A percentile compares a stretch with the other conserved stretches of the same genome.
Evolutionary conservation across 1,140 invertebrate species (phyloP).

Genomic region (Caerostris darwini): DNA sequence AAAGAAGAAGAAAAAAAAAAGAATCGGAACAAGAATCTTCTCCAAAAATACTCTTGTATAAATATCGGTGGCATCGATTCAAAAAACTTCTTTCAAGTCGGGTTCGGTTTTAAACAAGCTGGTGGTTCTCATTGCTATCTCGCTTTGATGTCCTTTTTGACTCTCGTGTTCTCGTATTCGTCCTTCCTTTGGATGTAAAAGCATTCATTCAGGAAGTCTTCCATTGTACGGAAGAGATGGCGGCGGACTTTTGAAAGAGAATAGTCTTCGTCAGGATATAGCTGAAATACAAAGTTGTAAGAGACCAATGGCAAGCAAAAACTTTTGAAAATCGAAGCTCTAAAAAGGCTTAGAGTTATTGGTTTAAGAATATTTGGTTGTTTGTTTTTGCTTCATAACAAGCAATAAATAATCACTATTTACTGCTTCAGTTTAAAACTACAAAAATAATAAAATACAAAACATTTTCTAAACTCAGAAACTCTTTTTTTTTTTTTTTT

Average conservation of each 20-base stretch:
- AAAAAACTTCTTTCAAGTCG: not conserved
- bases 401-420: no score
- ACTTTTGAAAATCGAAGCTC: no score
- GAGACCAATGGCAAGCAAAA: not conserved
- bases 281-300: conserved; percentile 83
- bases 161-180: conserved; percentile 69
- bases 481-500: no score
- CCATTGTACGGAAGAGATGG: conserved; percentile 94
- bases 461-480: no score
- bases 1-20: no score
- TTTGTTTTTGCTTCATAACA: no score
- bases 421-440: no score
- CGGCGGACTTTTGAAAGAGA: conserved; percentile 87
- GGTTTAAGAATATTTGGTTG: no score
- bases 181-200: conserved; percentile 86
- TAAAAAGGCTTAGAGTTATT: no score
- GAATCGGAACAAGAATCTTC: not conserved
- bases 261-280: conserved; percentile 95
- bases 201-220: conserved; percentile 93
- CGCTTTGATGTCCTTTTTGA: conserved; percentile 62
- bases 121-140: not conserved
- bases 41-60: not conserved
- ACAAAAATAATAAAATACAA: no score
- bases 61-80: not conserved
- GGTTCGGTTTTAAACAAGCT: not conserved